A percentile compares a stretch with the other conserved stretches of the same genome.
Evolutionary conservation across 2,113 vertebrate genomes (phyloP).

Genomic region (Anser cygnoides): DNA sequence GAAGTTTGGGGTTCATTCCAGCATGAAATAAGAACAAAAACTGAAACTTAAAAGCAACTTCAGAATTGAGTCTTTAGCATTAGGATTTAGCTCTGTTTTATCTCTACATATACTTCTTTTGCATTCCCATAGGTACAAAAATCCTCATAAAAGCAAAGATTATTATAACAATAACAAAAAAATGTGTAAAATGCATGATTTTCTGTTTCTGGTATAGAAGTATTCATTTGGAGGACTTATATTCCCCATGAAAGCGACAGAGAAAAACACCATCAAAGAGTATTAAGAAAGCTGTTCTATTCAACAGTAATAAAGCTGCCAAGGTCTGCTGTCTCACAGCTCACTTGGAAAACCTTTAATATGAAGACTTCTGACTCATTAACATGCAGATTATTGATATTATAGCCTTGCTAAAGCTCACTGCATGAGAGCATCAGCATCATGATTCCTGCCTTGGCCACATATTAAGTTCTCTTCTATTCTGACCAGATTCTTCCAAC

Average conservation of each 20-base stretch:
- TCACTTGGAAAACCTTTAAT: constrained; percentile 17
- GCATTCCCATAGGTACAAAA: not conserved
- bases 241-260: not conserved
- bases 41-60: not conserved
- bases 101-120: not conserved
- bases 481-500: not conserved
- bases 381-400: constrained; percentile 44
- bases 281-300: not conserved
- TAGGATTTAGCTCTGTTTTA: not conserved
- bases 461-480: not conserved
- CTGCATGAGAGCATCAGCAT: not conserved
- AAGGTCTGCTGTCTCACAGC: constrained; percentile 6
- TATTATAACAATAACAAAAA: not conserved
- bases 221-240: not conserved
- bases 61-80: not conserved
- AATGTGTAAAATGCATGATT: not conserved
- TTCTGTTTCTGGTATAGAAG: not conserved
- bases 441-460: not conserved
- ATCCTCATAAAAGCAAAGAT: not conserved
- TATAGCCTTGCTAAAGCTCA: not conserved
- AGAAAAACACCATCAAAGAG: not conserved
- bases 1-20: not conserved
- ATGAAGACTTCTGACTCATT: constrained; percentile 38
- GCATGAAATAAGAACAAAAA: not conserved
- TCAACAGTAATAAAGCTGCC: not conserved